A percentile compares a stretch with the other conserved stretches of the same genome.
These are phyloP conservation scores for Danio tinwini DNA, from an alignment of 2,797 vertebrate species.

Conservation along the genomic window DNA sequence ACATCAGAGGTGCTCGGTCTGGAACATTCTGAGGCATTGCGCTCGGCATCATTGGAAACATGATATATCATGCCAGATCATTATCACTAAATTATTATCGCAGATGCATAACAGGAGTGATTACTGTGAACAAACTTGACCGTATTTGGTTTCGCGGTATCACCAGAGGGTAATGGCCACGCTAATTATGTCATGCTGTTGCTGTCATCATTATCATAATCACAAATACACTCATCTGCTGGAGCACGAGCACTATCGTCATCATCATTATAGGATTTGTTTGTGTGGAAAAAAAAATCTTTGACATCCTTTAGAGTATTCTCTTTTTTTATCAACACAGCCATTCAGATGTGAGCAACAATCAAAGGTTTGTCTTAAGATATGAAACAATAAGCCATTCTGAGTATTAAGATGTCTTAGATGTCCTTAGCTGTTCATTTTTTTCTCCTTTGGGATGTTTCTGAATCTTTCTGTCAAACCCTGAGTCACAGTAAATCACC, in stretches of 20 bases:
- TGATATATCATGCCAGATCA: slow-evolving; percentile 2
- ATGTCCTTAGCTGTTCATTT: background rate
- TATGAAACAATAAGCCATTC: background rate
- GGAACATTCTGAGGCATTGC: background rate
- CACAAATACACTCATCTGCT: background rate
- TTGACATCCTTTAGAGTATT: background rate
- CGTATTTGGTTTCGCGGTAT: slow-evolving; percentile 8
- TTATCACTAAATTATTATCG: slow-evolving; percentile 3
- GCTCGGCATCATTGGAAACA: slow-evolving; percentile 21
- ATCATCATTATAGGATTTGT: background rate
- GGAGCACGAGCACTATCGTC: background rate
- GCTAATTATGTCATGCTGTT: slow-evolving; percentile 30
- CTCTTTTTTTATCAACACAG: background rate
- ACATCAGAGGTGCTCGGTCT: background rate
- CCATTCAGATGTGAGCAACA: background rate
- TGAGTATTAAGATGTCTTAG: background rate
- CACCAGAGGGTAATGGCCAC: background rate
- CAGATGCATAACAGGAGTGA: slow-evolving; percentile 18
- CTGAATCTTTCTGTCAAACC: slow-evolving; percentile 4
- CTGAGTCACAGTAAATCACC: slow-evolving; percentile 7
- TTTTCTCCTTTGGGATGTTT: slow-evolving; percentile 7
- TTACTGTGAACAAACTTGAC: slow-evolving; percentile 19
- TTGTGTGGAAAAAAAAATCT: background rate
- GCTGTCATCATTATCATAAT: slow-evolving; percentile 31
- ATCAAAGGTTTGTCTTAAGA: background rate